Percentiles rank a stretch among this genome's conserved stretches.
Conservation (phyloP, 2,797 vertebrate species). For the Anguilla megastoma region DNA sequence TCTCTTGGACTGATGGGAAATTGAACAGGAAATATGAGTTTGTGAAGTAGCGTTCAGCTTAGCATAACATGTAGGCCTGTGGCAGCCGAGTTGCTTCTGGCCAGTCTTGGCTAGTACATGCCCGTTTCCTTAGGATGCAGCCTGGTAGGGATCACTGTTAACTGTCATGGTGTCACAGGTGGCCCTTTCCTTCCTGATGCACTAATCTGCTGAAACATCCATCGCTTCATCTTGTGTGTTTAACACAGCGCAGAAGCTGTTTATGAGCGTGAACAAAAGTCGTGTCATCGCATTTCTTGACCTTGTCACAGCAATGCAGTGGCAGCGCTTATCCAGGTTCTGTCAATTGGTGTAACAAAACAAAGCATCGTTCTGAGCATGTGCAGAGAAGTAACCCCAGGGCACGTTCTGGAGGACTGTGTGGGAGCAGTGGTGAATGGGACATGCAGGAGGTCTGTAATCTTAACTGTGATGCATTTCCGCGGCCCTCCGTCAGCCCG, state of each 20-base stretch:
- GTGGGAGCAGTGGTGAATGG: neutral
- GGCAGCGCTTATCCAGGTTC: neutral
- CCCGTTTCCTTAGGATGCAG: neutral
- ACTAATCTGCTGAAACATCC: neutral
- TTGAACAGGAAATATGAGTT: neutral
- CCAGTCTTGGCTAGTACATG: neutral
- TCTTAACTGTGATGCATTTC: neutral
- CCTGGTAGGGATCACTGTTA: neutral
- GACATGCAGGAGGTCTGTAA: neutral
- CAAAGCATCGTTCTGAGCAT: neutral
- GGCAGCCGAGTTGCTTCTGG: neutral
- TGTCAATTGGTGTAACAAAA: neutral
- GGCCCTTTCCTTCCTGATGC: neutral
- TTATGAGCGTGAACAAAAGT: neutral
- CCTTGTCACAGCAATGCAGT: neutral
- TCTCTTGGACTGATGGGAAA: neutral
- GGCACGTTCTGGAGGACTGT: no score
- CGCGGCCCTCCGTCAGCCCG: no score
- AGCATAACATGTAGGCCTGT: neutral
- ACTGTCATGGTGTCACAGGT: neutral
- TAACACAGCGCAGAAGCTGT: neutral
- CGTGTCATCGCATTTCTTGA: neutral
- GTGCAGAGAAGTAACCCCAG: neutral
- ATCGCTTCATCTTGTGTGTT: neutral
- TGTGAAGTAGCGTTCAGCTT: neutral